Base-by-base conservation (phyloP, 2,113 vertebrate genomes). In the Porphyrio hochstetteri region DNA sequence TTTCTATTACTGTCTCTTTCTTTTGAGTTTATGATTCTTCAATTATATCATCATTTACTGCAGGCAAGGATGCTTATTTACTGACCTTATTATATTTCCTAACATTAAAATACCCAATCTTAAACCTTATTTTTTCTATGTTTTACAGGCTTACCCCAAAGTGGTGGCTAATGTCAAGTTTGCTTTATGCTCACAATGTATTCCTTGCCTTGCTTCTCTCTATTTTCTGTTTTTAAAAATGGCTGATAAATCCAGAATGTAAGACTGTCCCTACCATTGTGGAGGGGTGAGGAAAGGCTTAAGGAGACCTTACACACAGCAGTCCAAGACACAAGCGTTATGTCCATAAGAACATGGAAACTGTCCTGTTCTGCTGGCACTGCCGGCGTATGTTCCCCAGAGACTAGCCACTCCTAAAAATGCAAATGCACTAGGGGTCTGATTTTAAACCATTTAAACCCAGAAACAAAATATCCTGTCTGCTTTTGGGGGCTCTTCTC, bases 331-430 rank as follows among this genome's bases (percentile, higher is more conserved):
- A 78, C 18, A 93, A 78, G 24, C 16, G 10, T 68, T 8, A 13
- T 11, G 3, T 46, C 36, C 31, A 10, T 53, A 69, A 27, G 29
- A 69, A 57, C 7, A 40, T 1, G 78, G 55, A 90, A 81, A 67
- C 4, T n/a, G 4, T 4, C 11, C 7, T 78, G 23, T 87, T 74
- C 46, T 74, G 3, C 35, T 86, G 16, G 1, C 52, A 46, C 25
- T 74, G 16, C n/a, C n/a, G n/a, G n/a, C 5, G 24, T 0, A 2
- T 5, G 23, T 33, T 59, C 12, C 8, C 2, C 21, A 60, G 56
- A 80, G 5, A 15, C 42, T 36, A 15, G 40, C 6, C 21, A 40
- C 19, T 23, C n/a, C 27, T 55, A 33, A 68, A 80, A 68, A 61
- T n/a, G 11, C 29, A 55, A 67, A 90, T 29, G 1, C 33, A 33